These are phyloP conservation scores for Hypselothyrea guttata DNA, from an alignment of 2,888 invertebrate genomes.

Conservation along the genomic window DNA sequence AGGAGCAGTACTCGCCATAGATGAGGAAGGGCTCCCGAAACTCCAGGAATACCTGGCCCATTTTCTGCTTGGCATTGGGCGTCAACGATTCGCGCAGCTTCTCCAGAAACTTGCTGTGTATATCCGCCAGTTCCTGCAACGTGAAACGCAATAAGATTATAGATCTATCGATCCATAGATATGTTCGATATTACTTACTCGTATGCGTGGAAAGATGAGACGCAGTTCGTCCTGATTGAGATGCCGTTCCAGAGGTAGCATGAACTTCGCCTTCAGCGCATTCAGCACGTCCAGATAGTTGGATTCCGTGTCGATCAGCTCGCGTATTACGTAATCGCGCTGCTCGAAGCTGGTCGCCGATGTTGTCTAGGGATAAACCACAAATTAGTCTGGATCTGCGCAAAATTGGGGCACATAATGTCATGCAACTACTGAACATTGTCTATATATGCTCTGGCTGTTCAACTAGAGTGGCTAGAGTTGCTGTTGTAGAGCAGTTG, in stretches of 20 bases:
- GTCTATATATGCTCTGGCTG: slow-evolving; percentile 25
- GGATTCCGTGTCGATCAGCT: slow-evolving; percentile 97
- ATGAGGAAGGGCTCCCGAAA: slow-evolving; percentile 95
- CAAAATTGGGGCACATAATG: slow-evolving; percentile 28
- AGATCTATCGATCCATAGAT: too few species aligned
- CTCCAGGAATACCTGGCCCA: slow-evolving; percentile 93
- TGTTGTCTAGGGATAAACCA: slow-evolving; percentile 75
- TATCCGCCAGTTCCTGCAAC: slow-evolving; percentile 90
- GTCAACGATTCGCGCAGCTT: slow-evolving; percentile 90
- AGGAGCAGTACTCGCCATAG: slow-evolving; percentile 98
- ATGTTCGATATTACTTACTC: slow-evolving; percentile 84
- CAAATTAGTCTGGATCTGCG: slow-evolving; percentile 27
- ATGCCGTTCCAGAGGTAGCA: slow-evolving; percentile 88
- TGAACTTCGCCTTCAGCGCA: slow-evolving; percentile 91
- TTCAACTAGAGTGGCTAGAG: too few species aligned
- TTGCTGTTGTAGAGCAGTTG: slow-evolving; percentile 27
- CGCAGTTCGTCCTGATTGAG: slow-evolving; percentile 89
- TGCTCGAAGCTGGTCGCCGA: slow-evolving; percentile 88
- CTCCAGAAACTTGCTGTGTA: slow-evolving; percentile 91
- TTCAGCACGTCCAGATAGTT: slow-evolving; percentile 97
- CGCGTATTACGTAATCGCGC: slow-evolving; percentile 95
- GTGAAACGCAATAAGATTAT: too few species aligned
- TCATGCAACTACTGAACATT: slow-evolving; percentile 47
- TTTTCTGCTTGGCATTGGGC: slow-evolving; percentile 83
- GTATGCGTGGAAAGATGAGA: slow-evolving; percentile 94